phyloP scores from a whole-genome alignment of 2,113 vertebrate species.

The Sphaerodactylus townsendi region DNA sequence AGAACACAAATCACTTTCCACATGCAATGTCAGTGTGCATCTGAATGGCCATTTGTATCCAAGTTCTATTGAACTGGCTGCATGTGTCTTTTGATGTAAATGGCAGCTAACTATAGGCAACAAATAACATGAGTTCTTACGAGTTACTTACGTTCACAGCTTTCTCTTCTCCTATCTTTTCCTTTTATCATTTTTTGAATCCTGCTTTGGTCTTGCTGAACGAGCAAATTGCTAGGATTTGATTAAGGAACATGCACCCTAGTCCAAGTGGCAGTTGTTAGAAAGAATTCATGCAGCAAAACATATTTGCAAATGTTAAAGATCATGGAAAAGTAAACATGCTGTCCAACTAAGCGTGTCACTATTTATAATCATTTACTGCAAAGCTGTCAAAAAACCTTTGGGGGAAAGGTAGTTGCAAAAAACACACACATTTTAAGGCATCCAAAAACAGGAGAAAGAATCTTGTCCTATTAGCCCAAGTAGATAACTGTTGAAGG shows the following conservation, averaged over 20 bases:
- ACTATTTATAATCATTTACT: not conserved
- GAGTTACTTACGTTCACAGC: conserved; percentile 65
- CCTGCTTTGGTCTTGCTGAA: conserved; percentile 92
- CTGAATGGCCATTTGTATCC: not conserved
- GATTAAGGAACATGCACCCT: conserved; percentile 68
- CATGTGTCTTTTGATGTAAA: not conserved
- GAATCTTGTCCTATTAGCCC: not conserved
- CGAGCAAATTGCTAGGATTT: conserved; percentile 89
- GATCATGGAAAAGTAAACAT: not conserved
- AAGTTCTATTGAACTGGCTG: too few relatives aligned
- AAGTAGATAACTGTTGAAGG: not conserved
- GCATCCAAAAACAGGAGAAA: not conserved
- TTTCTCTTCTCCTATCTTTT: conserved; percentile 62
- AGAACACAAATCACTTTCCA: not conserved
- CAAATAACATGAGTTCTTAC: not conserved
- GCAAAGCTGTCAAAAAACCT: not conserved
- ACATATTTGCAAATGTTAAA: not conserved
- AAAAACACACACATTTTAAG: not conserved
- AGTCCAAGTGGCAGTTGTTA: conserved; percentile 19
- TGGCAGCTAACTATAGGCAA: not conserved
- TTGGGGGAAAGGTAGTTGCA: not conserved
- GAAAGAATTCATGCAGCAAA: not conserved
- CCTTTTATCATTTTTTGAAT: conserved; percentile 75
- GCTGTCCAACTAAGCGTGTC: not conserved
- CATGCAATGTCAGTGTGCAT: not conserved